Base-by-base conservation (phyloP, 2,797 vertebrate species). In the Malurus splendens region DNA sequence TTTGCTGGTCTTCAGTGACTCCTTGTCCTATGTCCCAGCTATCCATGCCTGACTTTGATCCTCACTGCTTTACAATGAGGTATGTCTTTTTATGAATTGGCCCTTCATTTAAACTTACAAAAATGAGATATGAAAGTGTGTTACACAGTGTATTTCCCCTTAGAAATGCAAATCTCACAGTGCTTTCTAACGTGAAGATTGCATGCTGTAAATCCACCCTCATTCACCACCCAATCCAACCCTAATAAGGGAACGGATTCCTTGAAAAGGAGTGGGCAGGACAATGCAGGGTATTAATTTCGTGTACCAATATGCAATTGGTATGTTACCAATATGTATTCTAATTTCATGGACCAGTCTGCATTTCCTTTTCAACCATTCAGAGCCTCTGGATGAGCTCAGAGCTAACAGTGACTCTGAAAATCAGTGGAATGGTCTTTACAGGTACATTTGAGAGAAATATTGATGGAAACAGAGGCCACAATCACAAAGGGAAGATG, bases 271-370 rank as follows among this genome's bases (percentile, higher is more conserved):
- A 86, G 52, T 25, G n/a, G 20, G 55, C 9, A 80, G 41, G 65
- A 78, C 70, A 94, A 65, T n/a, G 44, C 33, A 87, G 38, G 18
- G 20, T 25, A 50, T 56, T 89, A 55, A 91, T 89, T 82, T 68
- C 13, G 30, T 16, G 23, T n/a, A 60, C 60, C 68, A 50, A 48
- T 70, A 61, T 38, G 36, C 42, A 20, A 20, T 14, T 62, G 38
- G 42, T 73, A 38, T 15, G 73, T 67, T 67, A 67, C 25, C 36
- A 85, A 75, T 32, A 79, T 3, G 27, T 32, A 68, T 32, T 48
- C 38, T 60, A 60, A 77, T 60, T 80, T 77, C 33, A 62, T 6
- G 14, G 15, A 72, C 23, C 41, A 77, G 19, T 44, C 65, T 41
- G 17, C 27, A 17, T 72, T 75, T 87, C 45, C 41, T 87, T 52